Evolutionary conservation across 1,140 invertebrate species (phyloP).

Genomic region (Antheraea pernyi): DNA sequence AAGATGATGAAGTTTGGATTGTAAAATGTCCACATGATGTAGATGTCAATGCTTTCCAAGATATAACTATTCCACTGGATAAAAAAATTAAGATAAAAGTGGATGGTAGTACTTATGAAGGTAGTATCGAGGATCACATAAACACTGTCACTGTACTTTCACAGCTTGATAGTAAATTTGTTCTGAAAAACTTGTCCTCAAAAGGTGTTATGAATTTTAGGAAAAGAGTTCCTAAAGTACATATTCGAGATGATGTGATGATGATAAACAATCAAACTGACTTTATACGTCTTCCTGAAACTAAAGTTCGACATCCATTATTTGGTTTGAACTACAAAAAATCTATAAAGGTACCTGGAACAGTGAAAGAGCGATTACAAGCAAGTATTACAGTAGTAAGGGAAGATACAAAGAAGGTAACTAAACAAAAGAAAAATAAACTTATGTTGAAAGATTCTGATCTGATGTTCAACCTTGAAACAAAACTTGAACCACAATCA

Average conservation of each 20-base stretch:
- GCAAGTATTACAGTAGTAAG: not conserved
- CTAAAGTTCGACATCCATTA: constrained; percentile 62
- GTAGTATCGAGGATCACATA: constrained; percentile 26
- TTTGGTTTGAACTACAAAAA: constrained; percentile 61
- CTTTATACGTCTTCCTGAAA: constrained; percentile 60
- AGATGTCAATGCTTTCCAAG: constrained; percentile 36
- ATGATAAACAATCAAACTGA: constrained; percentile 42
- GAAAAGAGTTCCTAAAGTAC: constrained; percentile 56
- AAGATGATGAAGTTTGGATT: constrained; percentile 59
- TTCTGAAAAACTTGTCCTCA: constrained; percentile 42
- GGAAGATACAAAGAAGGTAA: not conserved
- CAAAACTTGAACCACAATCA: constrained; percentile 19
- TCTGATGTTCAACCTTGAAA: constrained; percentile 4
- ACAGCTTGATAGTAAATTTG: constrained; percentile 22
- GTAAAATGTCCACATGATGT: constrained; percentile 51
- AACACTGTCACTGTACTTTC: constrained; percentile 32
- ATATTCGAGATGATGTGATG: constrained; percentile 41
- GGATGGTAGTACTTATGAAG: constrained; percentile 48
- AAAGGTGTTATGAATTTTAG: constrained; percentile 38
- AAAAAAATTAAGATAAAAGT: constrained; percentile 59
- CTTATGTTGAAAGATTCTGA: not conserved
- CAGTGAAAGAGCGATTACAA: constrained; percentile 37
- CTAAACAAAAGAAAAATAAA: constrained; percentile 38
- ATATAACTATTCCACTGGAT: constrained; percentile 34
- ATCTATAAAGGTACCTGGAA: constrained; percentile 44